Base-by-base conservation (phyloP, 2,888 invertebrate species). In the Opisthograptis luteolata region DNA sequence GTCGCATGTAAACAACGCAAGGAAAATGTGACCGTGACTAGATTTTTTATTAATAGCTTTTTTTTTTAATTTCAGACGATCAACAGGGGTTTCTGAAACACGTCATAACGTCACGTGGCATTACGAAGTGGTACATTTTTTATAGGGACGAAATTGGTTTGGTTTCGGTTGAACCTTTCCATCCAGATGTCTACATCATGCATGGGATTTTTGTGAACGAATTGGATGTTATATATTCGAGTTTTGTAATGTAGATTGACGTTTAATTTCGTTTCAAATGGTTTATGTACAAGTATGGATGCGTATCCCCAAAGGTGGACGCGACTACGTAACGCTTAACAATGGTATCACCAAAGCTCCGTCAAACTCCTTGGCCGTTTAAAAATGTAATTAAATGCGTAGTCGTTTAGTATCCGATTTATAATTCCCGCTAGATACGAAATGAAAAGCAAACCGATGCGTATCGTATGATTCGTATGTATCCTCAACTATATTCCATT, bases 121-220 rank as follows among this genome's bases (percentile, higher is more conserved):
- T 46, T 60, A 59, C 48, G 12, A 28, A 20, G n/a, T 20, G n/a
- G 8, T 32, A 19, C 40, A 51, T 34, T 41, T 34, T 41, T 46
- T 25, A 42, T 51, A 49, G 40, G 12, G 34, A 31, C 22, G 15
- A 35, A 47, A 47, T 47, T 31, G 41, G 24, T 28, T 42, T 19
- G 9, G 36, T 13, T 15, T 34, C 14, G 9, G 31, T 13, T 27
- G 12, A 45, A 24, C 45, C 20, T 14, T 37, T 14, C 8, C 6
- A 9, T 6, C 14, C 13, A 31, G 3, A 42, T 41, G 36, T 43
- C n/a, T n/a, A n/a, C n/a, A 37, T 30, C 36, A 48, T 42, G 28
- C 14, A 42, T 42, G 19, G 47, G 15, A 20, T 34, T 14, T 7
- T 25, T 17, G 36, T 15, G 17, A 20, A 15, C 20, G 32, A 31